Percentiles rank a stretch among this genome's conserved stretches.
phyloP scores from a whole-genome alignment of 1,140 invertebrate species.

The Pomacea maculata region DNA sequence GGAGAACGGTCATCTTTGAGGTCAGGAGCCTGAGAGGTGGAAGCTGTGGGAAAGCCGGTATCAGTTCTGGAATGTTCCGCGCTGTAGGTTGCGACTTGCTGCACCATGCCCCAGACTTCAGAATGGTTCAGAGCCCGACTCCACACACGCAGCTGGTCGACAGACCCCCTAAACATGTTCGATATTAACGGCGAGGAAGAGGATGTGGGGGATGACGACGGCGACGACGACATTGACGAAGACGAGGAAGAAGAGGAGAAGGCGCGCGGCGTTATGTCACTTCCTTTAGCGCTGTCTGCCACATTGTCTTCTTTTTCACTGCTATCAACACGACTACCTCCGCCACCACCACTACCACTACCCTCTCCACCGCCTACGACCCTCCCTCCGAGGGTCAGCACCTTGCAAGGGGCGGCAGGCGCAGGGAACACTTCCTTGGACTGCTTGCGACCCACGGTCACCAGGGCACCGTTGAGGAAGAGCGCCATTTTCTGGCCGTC shows the following conservation, averaged over 20 bases:
- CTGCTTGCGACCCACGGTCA: slow-evolving; percentile 33
- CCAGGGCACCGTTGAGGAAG: slow-evolving; percentile 36
- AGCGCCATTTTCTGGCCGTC: slow-evolving; percentile 32
- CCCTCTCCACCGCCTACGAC: neutral
- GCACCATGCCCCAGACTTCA: slow-evolving; percentile 1
- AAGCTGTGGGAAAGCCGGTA: no score
- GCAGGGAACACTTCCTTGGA: slow-evolving; percentile 32
- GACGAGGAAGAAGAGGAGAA: neutral
- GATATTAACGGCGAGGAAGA: neutral
- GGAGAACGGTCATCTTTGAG: no score
- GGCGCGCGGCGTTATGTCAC: neutral
- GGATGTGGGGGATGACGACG: slow-evolving; percentile 8
- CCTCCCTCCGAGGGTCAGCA: slow-evolving; percentile 37
- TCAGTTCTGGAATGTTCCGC: no score
- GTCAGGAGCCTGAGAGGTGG: no score
- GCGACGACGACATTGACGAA: neutral
- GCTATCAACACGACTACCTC: neutral
- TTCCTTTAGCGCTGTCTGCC: no score
- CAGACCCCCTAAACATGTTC: slow-evolving; percentile 5
- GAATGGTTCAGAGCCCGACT: neutral
- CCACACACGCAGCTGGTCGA: slow-evolving; percentile 17
- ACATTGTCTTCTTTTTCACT: neutral
- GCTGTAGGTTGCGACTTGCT: neutral
- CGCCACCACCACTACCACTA: neutral
- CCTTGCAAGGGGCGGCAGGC: slow-evolving; percentile 29